Base-by-base conservation (phyloP, 2,113 vertebrate genomes). In the Triplophysa tibetana region DNA sequence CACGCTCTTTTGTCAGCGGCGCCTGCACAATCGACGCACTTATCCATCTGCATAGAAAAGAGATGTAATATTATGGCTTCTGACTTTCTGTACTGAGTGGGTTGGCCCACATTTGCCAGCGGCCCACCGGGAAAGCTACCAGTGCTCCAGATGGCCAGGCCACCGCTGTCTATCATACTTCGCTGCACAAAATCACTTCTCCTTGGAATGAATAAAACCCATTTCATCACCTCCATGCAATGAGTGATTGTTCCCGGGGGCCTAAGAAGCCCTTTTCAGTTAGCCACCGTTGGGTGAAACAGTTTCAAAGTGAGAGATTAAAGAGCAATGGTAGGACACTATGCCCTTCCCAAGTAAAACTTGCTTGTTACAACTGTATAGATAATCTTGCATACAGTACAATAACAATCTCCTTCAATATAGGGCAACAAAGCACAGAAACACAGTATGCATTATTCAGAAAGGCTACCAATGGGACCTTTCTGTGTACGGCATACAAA, bases 391-490 rank as follows among this genome's bases (percentile, higher is more conserved):
- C 45, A 56, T 75, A 58, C 21, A 33, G 16, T 38, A 62, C 77
- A 79, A 33, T 69, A 58, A 54, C 61, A 70, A 75, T 70, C 67
- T 24, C 41, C 24, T 10, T 62, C 64, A 76, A 50, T 70, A 76
- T 63, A 65, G 21, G 72, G 60, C 62, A 60, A 68, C 76, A 83
- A 80, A 65, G 72, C 52, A 38, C 17, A 65, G 45, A 65, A 80
- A 60, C 70, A 66, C 66, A 80, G 58, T 38, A 80, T 83, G 56
- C 50, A 80, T 77, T 70, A 80, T 80, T 83, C 73, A 77, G 61
- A 33, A 62, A 65, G 23, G 23, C 10, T 19, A 50, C 65, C 76
- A 80, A 83, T 79, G 58, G 75, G 70, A 26, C 23, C 29, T 69
- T 45, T 64, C 56, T 79, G 77, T 56, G 70, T 21, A 16, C 63